A percentile compares a stretch with the other conserved stretches of the same genome.
Evolutionary conservation across 2,797 vertebrate genomes (phyloP).

Genomic region (Glossophaga mutica): DNA sequence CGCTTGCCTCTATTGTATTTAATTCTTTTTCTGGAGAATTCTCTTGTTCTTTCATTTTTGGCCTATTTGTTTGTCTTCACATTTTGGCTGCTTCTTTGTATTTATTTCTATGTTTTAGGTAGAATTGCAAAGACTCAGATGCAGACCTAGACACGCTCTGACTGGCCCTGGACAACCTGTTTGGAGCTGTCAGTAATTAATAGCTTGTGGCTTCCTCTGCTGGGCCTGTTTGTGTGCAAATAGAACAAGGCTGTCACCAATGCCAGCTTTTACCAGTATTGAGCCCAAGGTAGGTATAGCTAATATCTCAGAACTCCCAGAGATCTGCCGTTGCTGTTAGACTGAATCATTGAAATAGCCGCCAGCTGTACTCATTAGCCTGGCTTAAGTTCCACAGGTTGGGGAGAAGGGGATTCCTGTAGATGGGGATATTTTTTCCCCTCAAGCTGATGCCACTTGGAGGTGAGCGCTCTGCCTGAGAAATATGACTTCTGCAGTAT

Average conservation of each 20-base stretch:
- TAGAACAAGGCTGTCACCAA: background rate
- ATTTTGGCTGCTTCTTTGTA: background rate
- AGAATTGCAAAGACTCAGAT: background rate
- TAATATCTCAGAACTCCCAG: background rate
- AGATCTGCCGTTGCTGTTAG: background rate
- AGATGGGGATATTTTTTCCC: background rate
- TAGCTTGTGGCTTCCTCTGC: background rate
- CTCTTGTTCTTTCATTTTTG: background rate
- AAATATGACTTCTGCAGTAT: background rate
- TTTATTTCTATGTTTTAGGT: background rate
- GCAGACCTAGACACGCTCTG: background rate
- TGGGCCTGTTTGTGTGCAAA: background rate
- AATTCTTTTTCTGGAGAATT: background rate
- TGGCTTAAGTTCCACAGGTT: background rate
- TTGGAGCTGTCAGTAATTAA: background rate
- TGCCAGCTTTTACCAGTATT: background rate
- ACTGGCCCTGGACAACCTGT: background rate
- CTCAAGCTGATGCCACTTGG: background rate
- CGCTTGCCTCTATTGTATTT: background rate
- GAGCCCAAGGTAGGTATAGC: background rate
- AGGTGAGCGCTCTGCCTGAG: background rate
- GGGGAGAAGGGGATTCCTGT: background rate
- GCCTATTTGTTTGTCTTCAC: background rate
- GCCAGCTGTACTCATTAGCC: background rate
- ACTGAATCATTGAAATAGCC: background rate